phyloP scores from a whole-genome alignment of 2,797 vertebrate genomes.

The Etheostoma nigrum region DNA sequence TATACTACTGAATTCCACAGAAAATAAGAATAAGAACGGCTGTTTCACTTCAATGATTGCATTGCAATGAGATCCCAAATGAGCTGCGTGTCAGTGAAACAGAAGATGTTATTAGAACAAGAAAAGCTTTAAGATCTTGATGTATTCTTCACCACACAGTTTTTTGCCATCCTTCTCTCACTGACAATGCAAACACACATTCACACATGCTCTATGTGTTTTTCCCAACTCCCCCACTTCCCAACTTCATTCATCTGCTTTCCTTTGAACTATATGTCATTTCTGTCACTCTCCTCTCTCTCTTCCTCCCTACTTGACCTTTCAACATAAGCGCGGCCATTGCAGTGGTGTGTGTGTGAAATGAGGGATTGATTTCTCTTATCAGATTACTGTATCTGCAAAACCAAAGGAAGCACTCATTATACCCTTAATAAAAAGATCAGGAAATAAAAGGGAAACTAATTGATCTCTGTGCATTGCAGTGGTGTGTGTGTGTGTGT shows the following conservation, averaged over 20 bases:
- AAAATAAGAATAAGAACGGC: slow-evolving; percentile 38
- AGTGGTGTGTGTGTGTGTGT: background rate
- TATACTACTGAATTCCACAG: slow-evolving; percentile 5
- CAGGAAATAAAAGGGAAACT: slow-evolving; percentile 31
- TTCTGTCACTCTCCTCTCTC: background rate
- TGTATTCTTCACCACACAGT: background rate
- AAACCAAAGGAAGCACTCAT: slow-evolving; percentile 40
- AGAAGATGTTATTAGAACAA: background rate
- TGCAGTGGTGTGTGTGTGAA: background rate
- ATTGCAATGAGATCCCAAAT: slow-evolving; percentile 42
- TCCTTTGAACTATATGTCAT: background rate
- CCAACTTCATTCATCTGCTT: background rate
- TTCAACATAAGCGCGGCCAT: background rate
- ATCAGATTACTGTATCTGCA: slow-evolving; percentile 26
- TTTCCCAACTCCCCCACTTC: background rate
- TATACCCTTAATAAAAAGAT: slow-evolving; percentile 37
- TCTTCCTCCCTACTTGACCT: background rate
- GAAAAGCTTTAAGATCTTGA: background rate
- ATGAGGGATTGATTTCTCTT: slow-evolving; percentile 51
- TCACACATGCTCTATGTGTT: background rate
- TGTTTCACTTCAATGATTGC: slow-evolving; percentile 35
- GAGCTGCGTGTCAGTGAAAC: slow-evolving; percentile 6
- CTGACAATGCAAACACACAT: background rate
- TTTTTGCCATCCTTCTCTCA: slow-evolving; percentile 1
- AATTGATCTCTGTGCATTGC: slow-evolving; percentile 40